phyloP scores from a whole-genome alignment of 2,797 vertebrate species.

The Huso huso region DNA sequence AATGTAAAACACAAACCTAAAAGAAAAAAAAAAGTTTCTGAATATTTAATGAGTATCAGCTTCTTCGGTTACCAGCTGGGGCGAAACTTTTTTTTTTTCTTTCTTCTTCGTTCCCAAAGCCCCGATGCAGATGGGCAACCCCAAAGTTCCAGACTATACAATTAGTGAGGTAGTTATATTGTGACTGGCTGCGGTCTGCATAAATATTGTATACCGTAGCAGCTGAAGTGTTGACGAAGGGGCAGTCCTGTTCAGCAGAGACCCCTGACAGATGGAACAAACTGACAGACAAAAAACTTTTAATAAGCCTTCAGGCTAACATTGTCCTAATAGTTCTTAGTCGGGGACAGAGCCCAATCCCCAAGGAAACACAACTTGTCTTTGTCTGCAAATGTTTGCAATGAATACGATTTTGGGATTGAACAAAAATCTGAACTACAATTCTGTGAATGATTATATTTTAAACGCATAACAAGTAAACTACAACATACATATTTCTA shows the following conservation, averaged over 20 bases:
- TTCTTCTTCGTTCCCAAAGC: conserved; percentile 52
- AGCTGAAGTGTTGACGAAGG: conserved; percentile 76
- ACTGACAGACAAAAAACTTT: conserved; percentile 69
- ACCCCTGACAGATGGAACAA: conserved; percentile 93
- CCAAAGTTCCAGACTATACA: conserved; percentile 61
- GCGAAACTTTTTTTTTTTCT: conserved; percentile 56
- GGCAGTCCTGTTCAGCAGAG: conserved; percentile 59
- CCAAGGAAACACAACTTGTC: conserved; percentile 53
- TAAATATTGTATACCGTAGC: conserved; percentile 91
- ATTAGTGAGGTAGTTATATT: conserved; percentile 63
- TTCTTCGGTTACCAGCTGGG: conserved; percentile 66
- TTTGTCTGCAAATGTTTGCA: conserved; percentile 59
- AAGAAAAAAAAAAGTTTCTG: conserved; percentile 44
- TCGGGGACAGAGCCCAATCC: conserved; percentile 41
- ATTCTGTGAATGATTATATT: too few species aligned
- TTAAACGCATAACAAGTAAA: too few species aligned
- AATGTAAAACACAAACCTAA: conserved; percentile 27
- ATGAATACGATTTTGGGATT: conserved; percentile 10
- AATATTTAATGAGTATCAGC: conserved; percentile 69
- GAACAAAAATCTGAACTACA: not conserved
- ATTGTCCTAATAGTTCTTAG: conserved; percentile 59
- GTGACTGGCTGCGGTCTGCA: conserved; percentile 66
- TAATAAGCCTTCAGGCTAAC: conserved; percentile 70
- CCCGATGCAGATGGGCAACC: conserved; percentile 76
- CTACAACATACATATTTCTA: too few species aligned